Conservation (phyloP, 1,140 invertebrate genomes). For the Kradibia gibbosae region DNA sequence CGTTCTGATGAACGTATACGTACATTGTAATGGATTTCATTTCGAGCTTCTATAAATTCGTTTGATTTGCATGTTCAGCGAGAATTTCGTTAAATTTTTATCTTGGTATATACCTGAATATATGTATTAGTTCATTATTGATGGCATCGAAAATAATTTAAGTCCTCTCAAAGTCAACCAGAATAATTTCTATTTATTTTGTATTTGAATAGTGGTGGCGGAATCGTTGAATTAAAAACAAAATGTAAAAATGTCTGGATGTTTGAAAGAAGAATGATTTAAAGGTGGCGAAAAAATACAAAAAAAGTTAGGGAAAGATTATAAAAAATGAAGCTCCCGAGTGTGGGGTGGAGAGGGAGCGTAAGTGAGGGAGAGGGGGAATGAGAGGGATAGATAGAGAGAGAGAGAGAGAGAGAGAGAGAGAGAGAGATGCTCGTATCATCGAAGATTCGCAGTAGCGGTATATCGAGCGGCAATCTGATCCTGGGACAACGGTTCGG, state of each 20-base stretch:
- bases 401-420: background rate
- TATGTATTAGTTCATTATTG: slow-evolving; percentile 21
- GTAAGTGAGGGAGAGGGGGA: slow-evolving; percentile 39
- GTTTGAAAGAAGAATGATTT: background rate
- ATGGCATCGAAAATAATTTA: background rate
- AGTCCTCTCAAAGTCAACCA: slow-evolving; percentile 17
- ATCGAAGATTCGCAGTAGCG: slow-evolving; percentile 65
- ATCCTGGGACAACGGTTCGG: slow-evolving; percentile 68
- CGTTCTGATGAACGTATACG: too few species aligned
- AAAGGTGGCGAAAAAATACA: background rate
- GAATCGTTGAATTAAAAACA: background rate
- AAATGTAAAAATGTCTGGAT: background rate
- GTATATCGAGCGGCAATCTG: slow-evolving; percentile 66
- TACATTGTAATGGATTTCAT: too few species aligned
- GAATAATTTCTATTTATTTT: slow-evolving; percentile 13
- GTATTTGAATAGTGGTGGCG: background rate
- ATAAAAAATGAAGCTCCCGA: background rate
- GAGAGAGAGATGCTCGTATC: slow-evolving; percentile 53
- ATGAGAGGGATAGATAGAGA: slow-evolving; percentile 26
- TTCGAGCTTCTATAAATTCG: too few species aligned
- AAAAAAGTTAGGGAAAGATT: background rate
- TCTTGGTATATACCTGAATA: background rate
- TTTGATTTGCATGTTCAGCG: background rate
- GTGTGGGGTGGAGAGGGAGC: slow-evolving; percentile 15
- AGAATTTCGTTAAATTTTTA: slow-evolving; percentile 33